Evolutionary conservation across 2,888 invertebrate species (phyloP), one percentile per base, ranked within the genome.

Genomic region (Diadegma fenestrale): DNA sequence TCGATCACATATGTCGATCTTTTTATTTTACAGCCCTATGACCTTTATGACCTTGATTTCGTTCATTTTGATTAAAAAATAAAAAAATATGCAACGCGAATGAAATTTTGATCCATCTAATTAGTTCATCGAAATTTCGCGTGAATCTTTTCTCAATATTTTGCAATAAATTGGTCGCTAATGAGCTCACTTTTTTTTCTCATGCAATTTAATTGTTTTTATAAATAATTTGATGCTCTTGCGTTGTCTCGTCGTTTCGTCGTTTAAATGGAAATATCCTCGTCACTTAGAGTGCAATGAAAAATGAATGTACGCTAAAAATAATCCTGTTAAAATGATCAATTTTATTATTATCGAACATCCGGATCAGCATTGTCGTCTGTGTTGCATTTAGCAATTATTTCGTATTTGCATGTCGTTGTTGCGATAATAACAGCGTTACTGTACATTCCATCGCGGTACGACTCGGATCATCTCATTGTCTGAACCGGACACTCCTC

Each of bases 391-490:
- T 37, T 54, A 19, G 54, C 43, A 45, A 45, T 33, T 12, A 75
- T 61, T 45, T 41, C n/a, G 37, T 73, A 41, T 19, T 37, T 37
- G 37, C 37, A 37, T 37, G 37, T 19, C 12, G 66, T 22, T 10
- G 22, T 41, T 30, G 26, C 19, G 45, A 63, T 63, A 33, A 51
- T 37, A 26, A 45, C 69, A 19, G 19, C 19, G 54, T 80, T 76
- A 69, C 2, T 48, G 33, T 37, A 8, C 26, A 58, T 26, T 48
- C 30, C 61, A 17, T 51, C 48, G 54, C 66, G n/a, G n/a, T 30
- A 45, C 45, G 51, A 33, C n/a, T 64, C 72, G 37, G 61, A 68
- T 26, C 51, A 72, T 63, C 72, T 72, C 72, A 73, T 82, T 85
- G 82, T 77, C 76, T 33, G 45, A 26, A 48, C n/a, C 14, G 66